These are phyloP conservation scores for Pelosia muscerda DNA, from an alignment of 2,888 invertebrate species.

Conservation along the genomic window DNA sequence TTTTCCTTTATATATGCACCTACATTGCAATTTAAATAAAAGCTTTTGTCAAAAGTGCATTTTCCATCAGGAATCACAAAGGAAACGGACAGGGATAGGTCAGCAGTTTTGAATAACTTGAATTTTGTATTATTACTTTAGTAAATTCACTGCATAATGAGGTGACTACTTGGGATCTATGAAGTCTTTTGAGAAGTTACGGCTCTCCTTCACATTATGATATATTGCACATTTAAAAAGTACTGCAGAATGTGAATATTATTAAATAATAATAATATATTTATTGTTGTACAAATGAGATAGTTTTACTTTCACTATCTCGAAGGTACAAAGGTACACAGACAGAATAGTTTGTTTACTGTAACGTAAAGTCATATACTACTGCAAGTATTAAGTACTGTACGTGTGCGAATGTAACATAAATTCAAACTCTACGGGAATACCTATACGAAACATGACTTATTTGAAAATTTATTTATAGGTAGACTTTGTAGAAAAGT, in stretches of 20 bases:
- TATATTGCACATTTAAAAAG: background rate
- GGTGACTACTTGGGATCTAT: background rate
- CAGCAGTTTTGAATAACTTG: constrained; percentile 55
- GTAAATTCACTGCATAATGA: constrained; percentile 1
- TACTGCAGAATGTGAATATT: background rate
- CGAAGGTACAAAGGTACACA: too few species aligned
- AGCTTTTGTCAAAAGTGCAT: constrained; percentile 50
- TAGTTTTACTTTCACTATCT: background rate
- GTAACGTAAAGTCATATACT: too few species aligned
- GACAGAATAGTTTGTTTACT: too few species aligned
- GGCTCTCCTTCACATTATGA: background rate
- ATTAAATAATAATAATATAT: too few species aligned
- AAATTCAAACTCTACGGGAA: background rate
- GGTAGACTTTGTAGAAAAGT: background rate
- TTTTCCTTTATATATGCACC: background rate
- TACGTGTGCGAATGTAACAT: background rate
- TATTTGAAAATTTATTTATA: background rate
- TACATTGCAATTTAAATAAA: constrained; percentile 42
- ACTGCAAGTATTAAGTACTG: too few species aligned
- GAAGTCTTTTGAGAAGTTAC: background rate
- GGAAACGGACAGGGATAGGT: constrained; percentile 35
- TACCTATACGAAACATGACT: background rate
- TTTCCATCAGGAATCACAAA: constrained; percentile 41
- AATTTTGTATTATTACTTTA: background rate
- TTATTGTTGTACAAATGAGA: background rate